These are phyloP conservation scores for Callipepla californica DNA, from an alignment of 2,113 vertebrate species.

Conservation along the genomic window DNA sequence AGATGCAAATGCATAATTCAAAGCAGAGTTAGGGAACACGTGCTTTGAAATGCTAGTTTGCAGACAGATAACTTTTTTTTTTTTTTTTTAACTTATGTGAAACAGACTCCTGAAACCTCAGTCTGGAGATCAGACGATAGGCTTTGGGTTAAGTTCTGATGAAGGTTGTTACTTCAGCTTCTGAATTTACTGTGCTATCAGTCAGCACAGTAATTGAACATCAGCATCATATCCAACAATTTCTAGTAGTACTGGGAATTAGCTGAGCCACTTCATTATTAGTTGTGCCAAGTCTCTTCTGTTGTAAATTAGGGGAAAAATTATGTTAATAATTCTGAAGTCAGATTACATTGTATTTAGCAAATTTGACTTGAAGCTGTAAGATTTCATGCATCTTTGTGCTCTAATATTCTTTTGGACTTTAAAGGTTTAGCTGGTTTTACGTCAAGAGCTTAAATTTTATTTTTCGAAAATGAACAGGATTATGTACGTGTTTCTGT, in stretches of 20 bases:
- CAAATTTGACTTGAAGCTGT: not conserved
- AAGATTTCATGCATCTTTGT: not conserved
- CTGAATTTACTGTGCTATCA: not conserved
- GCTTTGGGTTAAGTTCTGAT: conserved; percentile 15
- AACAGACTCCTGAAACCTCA: conserved; percentile 13
- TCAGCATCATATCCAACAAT: not conserved
- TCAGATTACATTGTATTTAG: not conserved
- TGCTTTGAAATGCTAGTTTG: conserved; percentile 39
- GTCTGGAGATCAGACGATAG: not conserved
- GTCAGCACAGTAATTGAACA: not conserved
- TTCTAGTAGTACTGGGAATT: not conserved
- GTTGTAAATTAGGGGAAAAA: conserved; percentile 17
- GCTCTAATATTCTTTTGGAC: not conserved
- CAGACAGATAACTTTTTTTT: conserved; percentile 22
- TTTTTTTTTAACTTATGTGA: not conserved
- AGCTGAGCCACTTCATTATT: not conserved
- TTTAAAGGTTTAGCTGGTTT: not conserved
- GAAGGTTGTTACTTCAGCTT: conserved; percentile 26
- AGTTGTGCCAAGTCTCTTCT: not conserved
- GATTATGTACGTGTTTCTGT: not conserved
- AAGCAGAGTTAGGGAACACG: conserved; percentile 23
- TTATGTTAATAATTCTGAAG: not conserved
- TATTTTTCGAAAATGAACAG: not conserved
- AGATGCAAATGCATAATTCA: conserved; percentile 48
- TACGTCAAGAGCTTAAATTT: not conserved